Percentiles rank a stretch among this genome's conserved stretches.
phyloP scores from a whole-genome alignment of 1,140 invertebrate species.

The Heliconius hermathena region DNA sequence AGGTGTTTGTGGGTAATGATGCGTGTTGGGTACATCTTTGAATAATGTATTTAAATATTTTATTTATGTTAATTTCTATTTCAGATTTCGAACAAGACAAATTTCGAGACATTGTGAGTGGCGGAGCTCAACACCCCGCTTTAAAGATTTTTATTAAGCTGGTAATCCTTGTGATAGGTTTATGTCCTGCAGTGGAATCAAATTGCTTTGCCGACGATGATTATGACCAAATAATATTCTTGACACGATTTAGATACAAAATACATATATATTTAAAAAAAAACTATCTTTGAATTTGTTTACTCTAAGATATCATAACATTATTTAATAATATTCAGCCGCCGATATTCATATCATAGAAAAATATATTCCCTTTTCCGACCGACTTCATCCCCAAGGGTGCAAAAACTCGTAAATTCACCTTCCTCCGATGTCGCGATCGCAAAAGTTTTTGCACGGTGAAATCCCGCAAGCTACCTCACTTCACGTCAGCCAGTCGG shows the following conservation, averaged over 20 bases:
- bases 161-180: too few relatives aligned
- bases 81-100: too few relatives aligned
- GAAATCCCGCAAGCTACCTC: slow-evolving; percentile 33
- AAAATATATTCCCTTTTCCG: slow-evolving; percentile 7
- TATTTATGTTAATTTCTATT: too few relatives aligned
- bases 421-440: slow-evolving; percentile 49
- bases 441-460: slow-evolving; percentile 44
- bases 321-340: neutral
- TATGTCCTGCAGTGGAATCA: too few relatives aligned
- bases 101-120: too few relatives aligned
- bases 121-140: too few relatives aligned
- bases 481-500: slow-evolving; percentile 32
- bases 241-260: neutral
- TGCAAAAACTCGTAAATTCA: slow-evolving; percentile 50
- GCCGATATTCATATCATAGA: neutral
- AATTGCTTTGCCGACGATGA: too few relatives aligned
- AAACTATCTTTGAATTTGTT: neutral
- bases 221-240: too few relatives aligned
- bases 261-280: neutral
- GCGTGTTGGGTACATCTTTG: neutral
- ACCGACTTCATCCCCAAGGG: slow-evolving; percentile 42
- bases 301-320: neutral
- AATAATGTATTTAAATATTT: neutral
- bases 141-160: too few relatives aligned
- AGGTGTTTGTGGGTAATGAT: slow-evolving; percentile 5